A percentile compares a stretch with the other conserved stretches of the same genome.
Evolutionary conservation across 1,140 invertebrate genomes (phyloP).

Genomic region (Neelides sp.): DNA sequence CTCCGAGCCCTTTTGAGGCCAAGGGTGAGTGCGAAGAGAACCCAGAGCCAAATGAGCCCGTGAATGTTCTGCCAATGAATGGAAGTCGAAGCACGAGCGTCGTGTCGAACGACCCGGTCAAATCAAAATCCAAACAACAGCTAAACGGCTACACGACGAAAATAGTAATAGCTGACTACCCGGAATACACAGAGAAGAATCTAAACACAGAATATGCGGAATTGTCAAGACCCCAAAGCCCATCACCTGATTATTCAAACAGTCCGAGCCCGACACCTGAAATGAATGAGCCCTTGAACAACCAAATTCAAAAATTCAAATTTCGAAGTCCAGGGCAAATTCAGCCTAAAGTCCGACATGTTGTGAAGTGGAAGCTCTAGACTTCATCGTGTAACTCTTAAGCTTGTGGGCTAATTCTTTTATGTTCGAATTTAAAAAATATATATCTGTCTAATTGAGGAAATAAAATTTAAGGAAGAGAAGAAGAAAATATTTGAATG

Average conservation of each 20-base stretch:
- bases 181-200: neutral
- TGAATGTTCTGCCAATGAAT: neutral
- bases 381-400: conserved; percentile 52
- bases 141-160: neutral
- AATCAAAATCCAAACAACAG: neutral
- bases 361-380: conserved; percentile 55
- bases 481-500: neutral
- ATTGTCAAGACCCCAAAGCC: conserved; percentile 31
- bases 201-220: neutral
- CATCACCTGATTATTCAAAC: conserved; percentile 35
- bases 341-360: conserved; percentile 34
- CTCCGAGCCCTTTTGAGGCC: neutral
- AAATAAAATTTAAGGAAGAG: neutral
- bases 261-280: conserved; percentile 30
- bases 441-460: neutral
- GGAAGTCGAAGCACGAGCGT: too few species aligned
- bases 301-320: neutral
- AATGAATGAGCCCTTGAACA: too few species aligned
- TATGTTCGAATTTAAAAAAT: conserved; percentile 48
- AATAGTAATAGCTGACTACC: neutral
- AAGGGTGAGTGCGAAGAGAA: neutral
- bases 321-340: conserved; percentile 30
- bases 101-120: neutral
- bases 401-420: conserved; percentile 46
- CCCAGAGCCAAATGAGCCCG: neutral